phyloP scores from a whole-genome alignment of 2,888 invertebrate species.

The Sinopyrophorus schimmeli region DNA sequence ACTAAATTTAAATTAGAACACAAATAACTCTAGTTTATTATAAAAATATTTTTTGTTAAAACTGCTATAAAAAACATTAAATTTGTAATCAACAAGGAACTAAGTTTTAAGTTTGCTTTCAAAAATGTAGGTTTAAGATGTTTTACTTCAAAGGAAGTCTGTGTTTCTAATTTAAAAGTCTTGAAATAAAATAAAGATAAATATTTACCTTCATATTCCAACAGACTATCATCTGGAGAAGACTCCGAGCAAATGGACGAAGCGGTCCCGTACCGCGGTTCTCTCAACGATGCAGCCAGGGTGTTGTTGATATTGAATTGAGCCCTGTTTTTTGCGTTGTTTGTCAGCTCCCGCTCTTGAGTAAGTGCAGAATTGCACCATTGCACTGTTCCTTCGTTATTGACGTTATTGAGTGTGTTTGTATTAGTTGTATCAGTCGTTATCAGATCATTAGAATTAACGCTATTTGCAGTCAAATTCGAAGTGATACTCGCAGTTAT shows the following conservation, averaged over 20 bases:
- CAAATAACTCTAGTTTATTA: too few relatives aligned
- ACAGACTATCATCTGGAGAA: slow-evolving; percentile 60
- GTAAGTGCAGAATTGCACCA: slow-evolving; percentile 52
- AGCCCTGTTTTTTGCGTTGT: slow-evolving; percentile 45
- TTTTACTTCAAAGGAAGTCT: too few relatives aligned
- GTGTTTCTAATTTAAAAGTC: too few relatives aligned
- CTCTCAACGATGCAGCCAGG: slow-evolving; percentile 52
- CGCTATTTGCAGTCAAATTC: slow-evolving; percentile 30
- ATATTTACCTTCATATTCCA: slow-evolving; percentile 59
- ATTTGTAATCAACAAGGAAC: too few relatives aligned
- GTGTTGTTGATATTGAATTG: slow-evolving; percentile 52
- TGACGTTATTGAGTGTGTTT: slow-evolving; percentile 39
- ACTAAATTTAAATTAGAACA: too few relatives aligned
- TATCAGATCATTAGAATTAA: slow-evolving; percentile 31
- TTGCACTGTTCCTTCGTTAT: slow-evolving; percentile 47
- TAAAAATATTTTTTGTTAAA: too few relatives aligned
- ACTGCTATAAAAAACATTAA: too few relatives aligned
- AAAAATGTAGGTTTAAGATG: neutral
- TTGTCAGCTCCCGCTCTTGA: slow-evolving; percentile 46
- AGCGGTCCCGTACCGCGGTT: slow-evolving; percentile 47
- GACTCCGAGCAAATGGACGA: slow-evolving; percentile 51
- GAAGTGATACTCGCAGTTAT: slow-evolving; percentile 39
- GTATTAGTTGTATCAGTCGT: slow-evolving; percentile 28
- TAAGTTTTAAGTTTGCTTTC: neutral
- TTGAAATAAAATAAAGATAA: neutral